Evolutionary conservation across 2,797 vertebrate genomes (phyloP), one percentile per base, ranked within the genome.

Genomic region (Microctenopoma steveboyesi): DNA sequence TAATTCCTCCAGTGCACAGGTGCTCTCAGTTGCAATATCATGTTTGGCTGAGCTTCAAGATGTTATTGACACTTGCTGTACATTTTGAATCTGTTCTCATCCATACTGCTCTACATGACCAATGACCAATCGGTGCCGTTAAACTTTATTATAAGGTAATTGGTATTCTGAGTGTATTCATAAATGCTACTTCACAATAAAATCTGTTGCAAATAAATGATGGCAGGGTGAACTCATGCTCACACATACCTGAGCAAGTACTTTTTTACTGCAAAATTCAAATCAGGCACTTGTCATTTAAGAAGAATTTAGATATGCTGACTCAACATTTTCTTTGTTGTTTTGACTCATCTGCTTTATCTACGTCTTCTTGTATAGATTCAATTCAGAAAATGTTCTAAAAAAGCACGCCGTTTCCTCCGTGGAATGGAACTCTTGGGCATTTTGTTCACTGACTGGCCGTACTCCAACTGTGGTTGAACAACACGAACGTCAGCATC

Each of bases 11-110:
- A 10, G 28, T 69, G 54, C 71, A 77, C 39, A 3, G 16, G 39
- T 52, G 37, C 75, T 75, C 47, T 79, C 74, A 61, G 69, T 64
- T 84, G 73, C 69, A 65, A 63, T 79, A 74, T 78, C 42, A 70
- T 42, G 54, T 86, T 84, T 62, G 80, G 27, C 46, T 61, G 16
- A 40, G 16, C 13, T 50, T 16, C 3, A 55, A 18, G 15, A 46
- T 27, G 16, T 52, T 52, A 18, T 47, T 51, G 6, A 53, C 12
- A 2, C 2, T 54, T 81, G 5, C 28, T 30, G 5, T 59, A 33
- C 47, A 3, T 7, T 51, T 18, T n/a, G 18, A 43, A 55, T 5
- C 14, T 49, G 12, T 16, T 15, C 22, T 53, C 64, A 11, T 47
- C 43, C 33, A 4, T 7, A 7, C 3, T 0, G 0, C 28, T 28